A percentile compares a stretch with the other conserved stretches of the same genome.
Conservation (phyloP, 1,140 invertebrate species). For the Elysia chlorotica region DNA sequence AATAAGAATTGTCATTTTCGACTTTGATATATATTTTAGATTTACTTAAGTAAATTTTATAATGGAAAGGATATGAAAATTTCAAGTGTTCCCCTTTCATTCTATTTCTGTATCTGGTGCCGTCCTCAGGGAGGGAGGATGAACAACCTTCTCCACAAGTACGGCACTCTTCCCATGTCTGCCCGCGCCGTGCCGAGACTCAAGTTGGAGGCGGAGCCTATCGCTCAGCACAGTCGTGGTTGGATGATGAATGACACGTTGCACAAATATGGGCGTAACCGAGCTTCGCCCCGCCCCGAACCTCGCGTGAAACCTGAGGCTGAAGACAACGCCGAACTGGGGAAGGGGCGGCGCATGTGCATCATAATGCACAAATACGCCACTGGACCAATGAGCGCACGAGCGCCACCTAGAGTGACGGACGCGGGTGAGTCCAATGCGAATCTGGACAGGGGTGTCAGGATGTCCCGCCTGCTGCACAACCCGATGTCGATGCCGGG, state of each 20-base stretch:
- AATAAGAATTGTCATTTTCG: too few species aligned
- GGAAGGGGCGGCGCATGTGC: constrained; percentile 43
- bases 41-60: too few species aligned
- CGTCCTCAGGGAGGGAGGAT: constrained; percentile 41
- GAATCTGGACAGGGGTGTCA: constrained; percentile 37
- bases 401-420: constrained; percentile 48
- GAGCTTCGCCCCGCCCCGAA: constrained; percentile 14
- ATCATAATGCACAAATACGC: constrained; percentile 42
- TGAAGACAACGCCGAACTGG: constrained; percentile 40
- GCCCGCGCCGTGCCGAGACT: constrained; percentile 43
- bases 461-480: constrained; percentile 47
- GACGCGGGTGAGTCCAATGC: constrained; percentile 45
- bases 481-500: constrained; percentile 32
- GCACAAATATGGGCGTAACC: constrained; percentile 36
- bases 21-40: too few species aligned
- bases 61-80: too few species aligned
- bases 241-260: constrained; percentile 35
- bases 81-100: too few species aligned
- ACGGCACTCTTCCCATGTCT: constrained; percentile 42
- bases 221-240: constrained; percentile 38
- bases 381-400: constrained; percentile 22
- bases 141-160: constrained; percentile 40
- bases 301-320: constrained; percentile 46
- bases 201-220: constrained; percentile 46
- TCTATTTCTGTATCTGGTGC: not conserved